Evolutionary conservation across 2,797 vertebrate genomes (phyloP).

Genomic region (Peromyscus attwateri): DNA sequence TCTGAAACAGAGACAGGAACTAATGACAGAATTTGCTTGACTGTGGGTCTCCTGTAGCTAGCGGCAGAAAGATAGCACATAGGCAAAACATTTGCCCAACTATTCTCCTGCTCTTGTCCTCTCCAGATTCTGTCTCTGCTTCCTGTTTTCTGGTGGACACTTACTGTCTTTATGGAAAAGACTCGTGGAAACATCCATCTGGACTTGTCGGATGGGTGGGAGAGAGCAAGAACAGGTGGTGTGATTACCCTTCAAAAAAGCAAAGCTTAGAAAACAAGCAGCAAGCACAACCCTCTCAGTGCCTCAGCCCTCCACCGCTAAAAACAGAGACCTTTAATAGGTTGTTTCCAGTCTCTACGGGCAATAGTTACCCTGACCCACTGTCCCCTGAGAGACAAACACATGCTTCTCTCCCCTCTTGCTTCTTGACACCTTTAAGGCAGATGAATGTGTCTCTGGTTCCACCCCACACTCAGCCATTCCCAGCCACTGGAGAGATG

Average conservation of each 20-base stretch:
- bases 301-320: not conserved
- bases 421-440: not conserved
- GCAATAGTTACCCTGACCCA: not conserved
- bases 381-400: not conserved
- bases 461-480: not conserved
- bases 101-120: not conserved
- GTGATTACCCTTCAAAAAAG: slow-evolving; percentile 55
- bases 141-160: not conserved
- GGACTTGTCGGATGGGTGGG: not conserved
- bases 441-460: not conserved
- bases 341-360: not conserved
- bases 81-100: slow-evolving; percentile 1
- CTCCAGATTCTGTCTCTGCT: not conserved
- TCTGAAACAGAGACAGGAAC: slow-evolving; percentile 60
- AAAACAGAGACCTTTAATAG: not conserved
- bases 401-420: not conserved
- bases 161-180: not conserved
- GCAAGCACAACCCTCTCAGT: not conserved
- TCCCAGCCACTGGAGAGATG: not conserved
- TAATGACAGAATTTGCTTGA: slow-evolving; percentile 67
- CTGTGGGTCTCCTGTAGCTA: slow-evolving; percentile 38
- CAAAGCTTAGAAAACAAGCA: slow-evolving; percentile 57
- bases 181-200: not conserved
- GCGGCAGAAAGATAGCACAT: slow-evolving; percentile 28
- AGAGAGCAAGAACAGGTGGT: not conserved